A percentile compares a stretch with the other conserved stretches of the same genome.
Conservation (phyloP, 1,140 invertebrate species). For the Ceratosolen solmsi region DNA sequence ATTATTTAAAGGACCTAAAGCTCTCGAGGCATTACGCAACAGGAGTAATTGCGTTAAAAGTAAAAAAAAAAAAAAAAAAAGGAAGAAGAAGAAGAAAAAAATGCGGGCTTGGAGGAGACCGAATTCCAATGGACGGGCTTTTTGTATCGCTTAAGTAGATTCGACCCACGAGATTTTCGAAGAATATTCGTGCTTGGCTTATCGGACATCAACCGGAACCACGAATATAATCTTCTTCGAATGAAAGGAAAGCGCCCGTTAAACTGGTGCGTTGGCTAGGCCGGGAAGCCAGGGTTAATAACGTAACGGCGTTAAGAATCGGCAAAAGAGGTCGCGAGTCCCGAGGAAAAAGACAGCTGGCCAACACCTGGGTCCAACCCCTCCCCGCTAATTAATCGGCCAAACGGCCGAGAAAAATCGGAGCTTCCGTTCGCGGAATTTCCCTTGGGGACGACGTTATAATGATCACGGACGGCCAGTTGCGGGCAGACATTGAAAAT, state of each 20-base stretch:
- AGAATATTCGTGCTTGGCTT: conserved; percentile 19
- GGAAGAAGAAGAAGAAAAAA: no score
- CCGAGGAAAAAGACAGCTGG: conserved; percentile 8
- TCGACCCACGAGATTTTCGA: neutral
- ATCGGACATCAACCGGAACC: conserved; percentile 2
- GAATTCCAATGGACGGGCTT: neutral
- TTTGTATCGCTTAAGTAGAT: neutral
- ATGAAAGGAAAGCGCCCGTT: neutral
- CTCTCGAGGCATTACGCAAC: neutral
- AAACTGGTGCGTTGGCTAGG: no score
- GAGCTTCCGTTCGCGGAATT: conserved; percentile 36
- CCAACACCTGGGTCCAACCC: neutral
- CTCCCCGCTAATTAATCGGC: conserved; percentile 26
- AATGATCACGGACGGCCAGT: conserved; percentile 23
- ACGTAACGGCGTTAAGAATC: no score
- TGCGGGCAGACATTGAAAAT: conserved; percentile 32
- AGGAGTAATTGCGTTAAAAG: neutral
- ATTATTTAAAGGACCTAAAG: neutral
- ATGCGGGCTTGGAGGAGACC: neutral
- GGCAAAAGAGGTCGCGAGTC: neutral
- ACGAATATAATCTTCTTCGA: neutral
- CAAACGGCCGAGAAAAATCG: neutral
- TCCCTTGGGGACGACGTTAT: conserved; percentile 26
- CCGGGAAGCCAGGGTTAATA: no score
- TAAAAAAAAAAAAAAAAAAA: neutral